Evolutionary conservation across 2,888 invertebrate genomes (phyloP).

Genomic region (Mythimna impura): DNA sequence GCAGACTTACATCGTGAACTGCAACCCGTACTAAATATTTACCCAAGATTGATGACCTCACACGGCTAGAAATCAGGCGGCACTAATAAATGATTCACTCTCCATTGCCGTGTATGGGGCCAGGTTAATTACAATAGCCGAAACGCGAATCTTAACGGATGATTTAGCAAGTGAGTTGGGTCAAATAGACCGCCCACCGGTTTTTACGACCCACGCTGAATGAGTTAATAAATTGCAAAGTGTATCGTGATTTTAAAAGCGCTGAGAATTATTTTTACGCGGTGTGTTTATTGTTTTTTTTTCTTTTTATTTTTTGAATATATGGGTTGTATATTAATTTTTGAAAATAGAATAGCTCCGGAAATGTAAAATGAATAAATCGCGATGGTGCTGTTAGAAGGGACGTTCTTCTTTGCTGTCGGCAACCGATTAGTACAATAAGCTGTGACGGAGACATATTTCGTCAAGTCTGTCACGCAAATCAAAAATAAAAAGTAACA

Average conservation of each 20-base stretch:
- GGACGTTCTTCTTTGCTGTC: too few species aligned
- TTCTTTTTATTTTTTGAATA: background rate
- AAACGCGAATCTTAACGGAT: conserved; percentile 77
- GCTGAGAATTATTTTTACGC: conserved; percentile 37
- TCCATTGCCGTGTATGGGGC: conserved; percentile 70
- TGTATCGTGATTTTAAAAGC: conserved; percentile 58
- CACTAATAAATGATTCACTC: conserved; percentile 74
- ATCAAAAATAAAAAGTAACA: too few species aligned
- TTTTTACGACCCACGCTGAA: conserved; percentile 62
- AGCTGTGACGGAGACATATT: too few species aligned
- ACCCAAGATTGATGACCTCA: conserved; percentile 67
- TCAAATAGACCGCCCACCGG: conserved; percentile 67
- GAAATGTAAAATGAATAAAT: background rate
- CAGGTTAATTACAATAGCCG: conserved; percentile 78
- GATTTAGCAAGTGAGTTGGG: conserved; percentile 78
- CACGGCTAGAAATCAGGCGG: conserved; percentile 59
- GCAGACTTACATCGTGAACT: background rate
- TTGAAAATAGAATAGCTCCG: background rate
- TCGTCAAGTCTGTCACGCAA: too few species aligned
- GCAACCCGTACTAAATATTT: conserved; percentile 42
- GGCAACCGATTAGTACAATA: too few species aligned
- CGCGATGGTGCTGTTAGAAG: background rate
- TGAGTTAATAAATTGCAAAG: conserved; percentile 64
- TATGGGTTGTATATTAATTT: background rate
- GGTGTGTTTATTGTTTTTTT: conserved; percentile 35